Base-by-base conservation (phyloP, 2,888 invertebrate species). In the Lepidocyrtoides sp. region DNA sequence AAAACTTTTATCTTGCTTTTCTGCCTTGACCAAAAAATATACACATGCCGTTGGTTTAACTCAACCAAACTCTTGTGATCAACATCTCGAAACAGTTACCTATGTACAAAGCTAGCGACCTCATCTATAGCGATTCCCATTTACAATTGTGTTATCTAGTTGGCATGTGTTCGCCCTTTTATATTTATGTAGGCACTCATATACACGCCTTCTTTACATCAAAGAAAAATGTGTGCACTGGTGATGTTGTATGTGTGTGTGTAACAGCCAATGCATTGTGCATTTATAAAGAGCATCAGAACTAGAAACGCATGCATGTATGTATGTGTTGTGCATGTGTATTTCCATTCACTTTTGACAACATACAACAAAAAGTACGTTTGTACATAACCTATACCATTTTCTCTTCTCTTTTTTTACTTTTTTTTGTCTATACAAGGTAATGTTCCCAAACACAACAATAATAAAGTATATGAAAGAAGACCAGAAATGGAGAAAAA, bases 221-320 rank as follows among this genome's bases (percentile, higher is more conserved):
- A 69, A 69, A 69, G 36, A 69, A n/a, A n/a, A n/a, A n/a, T 69
- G 32, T 29, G 66, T 69, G 36, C 29, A 10, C 14, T 14, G 29
- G 14, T 29, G n/a, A 14, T 54, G 20, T 8, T 3, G 63, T 63
- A 29, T 63, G 32, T 69, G 66, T n/a, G n/a, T n/a, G n/a, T n/a
- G n/a, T n/a, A n/a, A n/a, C n/a, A n/a, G n/a, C 32, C 36, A 72
- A 72, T 72, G 72, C 72, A 72, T 44, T 23, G 20, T 41, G 72
- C 44, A 44, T 44, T 72, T 44, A 23, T 44, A 72, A 72, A 44
- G 20, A 69, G n/a, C 17, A 7, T 17, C 17, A 69, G 10, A 44
- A 23, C 72, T 8, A 36, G 17, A 36, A 69, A 36, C 17, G 20
- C 54, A 60, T 60, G 26, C 60, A 60, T 26, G 12, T 60, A 17